These are phyloP conservation scores for Stegodyphus dumicola DNA, from an alignment of 1,140 invertebrate genomes.

Conservation along the genomic window DNA sequence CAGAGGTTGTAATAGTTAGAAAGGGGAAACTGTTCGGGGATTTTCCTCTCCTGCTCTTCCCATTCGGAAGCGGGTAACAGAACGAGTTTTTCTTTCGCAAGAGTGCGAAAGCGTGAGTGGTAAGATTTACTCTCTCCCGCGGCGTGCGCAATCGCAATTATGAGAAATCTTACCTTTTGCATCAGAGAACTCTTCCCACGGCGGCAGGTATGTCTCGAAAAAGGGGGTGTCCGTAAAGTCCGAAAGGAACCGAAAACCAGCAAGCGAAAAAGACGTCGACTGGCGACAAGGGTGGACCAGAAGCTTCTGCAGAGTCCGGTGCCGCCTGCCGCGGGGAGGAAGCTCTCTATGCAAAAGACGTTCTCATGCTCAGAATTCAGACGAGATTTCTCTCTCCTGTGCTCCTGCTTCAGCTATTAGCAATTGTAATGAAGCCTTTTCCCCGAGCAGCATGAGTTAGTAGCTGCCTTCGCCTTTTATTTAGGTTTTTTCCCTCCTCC, in stretches of 20 bases:
- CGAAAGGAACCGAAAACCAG: constrained; percentile 6
- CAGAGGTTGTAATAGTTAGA: too few species aligned
- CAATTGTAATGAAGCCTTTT: constrained; percentile 59
- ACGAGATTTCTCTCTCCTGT: constrained; percentile 48
- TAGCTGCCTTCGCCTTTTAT: constrained; percentile 46
- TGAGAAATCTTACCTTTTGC: constrained; percentile 4
- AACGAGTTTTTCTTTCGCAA: too few species aligned
- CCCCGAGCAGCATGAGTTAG: constrained; percentile 55
- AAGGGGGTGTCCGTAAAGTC: not conserved
- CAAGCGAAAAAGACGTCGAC: constrained; percentile 53
- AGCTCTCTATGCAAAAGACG: constrained; percentile 55
- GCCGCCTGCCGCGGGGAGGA: constrained; percentile 29
- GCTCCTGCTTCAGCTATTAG: constrained; percentile 57
- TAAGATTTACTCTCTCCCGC: too few species aligned
- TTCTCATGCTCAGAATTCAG: constrained; percentile 57
- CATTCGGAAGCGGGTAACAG: too few species aligned
- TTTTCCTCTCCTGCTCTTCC: too few species aligned
- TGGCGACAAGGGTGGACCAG: constrained; percentile 58
- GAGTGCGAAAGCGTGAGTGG: too few species aligned
- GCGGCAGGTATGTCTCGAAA: not conserved
- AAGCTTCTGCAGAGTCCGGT: constrained; percentile 55
- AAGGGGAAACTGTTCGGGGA: too few species aligned
- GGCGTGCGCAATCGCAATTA: not conserved
- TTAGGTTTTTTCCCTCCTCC: constrained; percentile 31
- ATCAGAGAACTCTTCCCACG: not conserved